phyloP scores from a whole-genome alignment of 2,888 invertebrate species.

The Petrolisthes manimaculis region DNA sequence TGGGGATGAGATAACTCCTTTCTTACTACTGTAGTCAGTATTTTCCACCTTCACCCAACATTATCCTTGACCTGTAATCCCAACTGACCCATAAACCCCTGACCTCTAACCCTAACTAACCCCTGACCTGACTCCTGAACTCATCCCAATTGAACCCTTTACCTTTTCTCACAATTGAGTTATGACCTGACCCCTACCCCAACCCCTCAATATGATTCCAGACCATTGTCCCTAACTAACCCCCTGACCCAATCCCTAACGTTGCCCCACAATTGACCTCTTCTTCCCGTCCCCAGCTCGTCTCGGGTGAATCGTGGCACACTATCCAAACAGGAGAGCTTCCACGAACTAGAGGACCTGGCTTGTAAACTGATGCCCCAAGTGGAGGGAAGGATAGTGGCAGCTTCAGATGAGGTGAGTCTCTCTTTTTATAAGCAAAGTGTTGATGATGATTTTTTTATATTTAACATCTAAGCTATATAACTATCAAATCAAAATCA shows the following conservation, averaged over 20 bases:
- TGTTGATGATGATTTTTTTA: background rate
- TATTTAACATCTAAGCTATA: background rate
- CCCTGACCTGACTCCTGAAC: no score
- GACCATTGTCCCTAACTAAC: constrained; percentile 3
- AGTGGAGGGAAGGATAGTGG: constrained; percentile 84
- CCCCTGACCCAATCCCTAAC: no score
- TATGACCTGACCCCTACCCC: no score
- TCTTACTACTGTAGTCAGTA: no score
- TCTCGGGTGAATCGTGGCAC: constrained; percentile 36
- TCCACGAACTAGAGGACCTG: constrained; percentile 86
- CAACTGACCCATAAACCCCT: no score
- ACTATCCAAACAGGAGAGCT: constrained; percentile 65
- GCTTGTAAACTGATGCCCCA: constrained; percentile 85
- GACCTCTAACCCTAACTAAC: no score
- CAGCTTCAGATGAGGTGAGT: constrained; percentile 81
- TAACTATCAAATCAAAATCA: background rate
- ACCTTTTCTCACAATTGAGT: no score
- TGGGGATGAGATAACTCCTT: no score
- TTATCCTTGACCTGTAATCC: no score
- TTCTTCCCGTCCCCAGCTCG: constrained; percentile 17
- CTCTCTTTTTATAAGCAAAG: background rate
- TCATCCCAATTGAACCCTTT: no score
- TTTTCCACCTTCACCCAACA: no score
- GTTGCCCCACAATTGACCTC: background rate
- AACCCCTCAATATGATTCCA: no score